phyloP scores from a whole-genome alignment of 2,888 invertebrate genomes.

The Artemia sinica region DNA sequence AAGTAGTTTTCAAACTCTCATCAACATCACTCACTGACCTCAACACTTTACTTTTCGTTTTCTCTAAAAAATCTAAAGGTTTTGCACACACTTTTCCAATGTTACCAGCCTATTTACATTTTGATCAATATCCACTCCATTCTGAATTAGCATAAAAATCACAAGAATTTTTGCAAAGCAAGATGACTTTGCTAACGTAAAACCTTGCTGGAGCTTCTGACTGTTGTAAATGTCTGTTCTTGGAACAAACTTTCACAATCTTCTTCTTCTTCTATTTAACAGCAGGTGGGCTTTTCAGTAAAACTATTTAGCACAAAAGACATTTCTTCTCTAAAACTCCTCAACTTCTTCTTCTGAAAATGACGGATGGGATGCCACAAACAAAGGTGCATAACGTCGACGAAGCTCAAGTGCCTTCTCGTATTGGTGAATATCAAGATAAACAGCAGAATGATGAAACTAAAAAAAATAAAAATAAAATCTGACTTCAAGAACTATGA shows the following conservation, averaged over 20 bases:
- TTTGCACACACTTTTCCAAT: background rate
- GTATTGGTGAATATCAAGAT: slow-evolving; percentile 17
- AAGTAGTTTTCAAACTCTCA: slow-evolving; percentile 3
- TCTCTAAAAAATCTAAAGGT: background rate
- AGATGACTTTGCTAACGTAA: slow-evolving; percentile 61
- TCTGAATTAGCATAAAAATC: slow-evolving; percentile 93
- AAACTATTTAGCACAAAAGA: too few relatives aligned
- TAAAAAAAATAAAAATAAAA: slow-evolving; percentile 5
- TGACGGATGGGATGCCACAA: slow-evolving; percentile 3
- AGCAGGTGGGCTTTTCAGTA: too few relatives aligned
- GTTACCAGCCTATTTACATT: slow-evolving; percentile 52
- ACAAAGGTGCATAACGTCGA: slow-evolving; percentile 16
- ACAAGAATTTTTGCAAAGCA: slow-evolving; percentile 78
- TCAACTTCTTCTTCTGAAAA: background rate
- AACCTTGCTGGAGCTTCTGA: slow-evolving; percentile 29
- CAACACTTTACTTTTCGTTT: slow-evolving; percentile 8
- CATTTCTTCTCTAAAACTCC: background rate
- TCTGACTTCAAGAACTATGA: too few relatives aligned
- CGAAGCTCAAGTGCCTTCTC: slow-evolving; percentile 18
- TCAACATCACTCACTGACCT: background rate
- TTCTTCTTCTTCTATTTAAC: too few relatives aligned
- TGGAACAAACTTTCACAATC: background rate
- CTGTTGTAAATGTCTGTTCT: background rate
- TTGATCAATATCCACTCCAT: slow-evolving; percentile 94
- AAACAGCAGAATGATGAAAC: slow-evolving; percentile 15